Conservation (phyloP, 2,797 vertebrate genomes). For the Pseudocheirus occidentalis region DNA sequence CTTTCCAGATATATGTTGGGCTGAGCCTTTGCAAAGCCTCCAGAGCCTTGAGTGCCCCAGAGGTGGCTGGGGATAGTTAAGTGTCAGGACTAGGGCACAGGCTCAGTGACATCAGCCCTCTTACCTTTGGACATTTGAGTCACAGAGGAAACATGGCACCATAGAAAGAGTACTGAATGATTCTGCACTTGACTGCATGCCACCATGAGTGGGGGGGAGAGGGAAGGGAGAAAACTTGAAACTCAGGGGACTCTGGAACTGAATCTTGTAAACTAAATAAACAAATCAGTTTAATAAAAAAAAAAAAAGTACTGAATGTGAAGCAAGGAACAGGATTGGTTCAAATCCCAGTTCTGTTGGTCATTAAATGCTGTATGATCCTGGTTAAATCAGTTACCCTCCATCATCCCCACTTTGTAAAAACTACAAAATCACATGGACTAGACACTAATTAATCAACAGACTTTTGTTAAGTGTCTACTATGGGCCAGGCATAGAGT, state of each 20-base stretch:
- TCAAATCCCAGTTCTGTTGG: not conserved
- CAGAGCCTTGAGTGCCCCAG: slow-evolving; percentile 1
- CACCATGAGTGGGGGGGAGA: too few relatives aligned
- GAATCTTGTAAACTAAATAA: too few relatives aligned
- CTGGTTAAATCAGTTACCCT: not conserved
- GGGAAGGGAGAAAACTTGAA: too few relatives aligned
- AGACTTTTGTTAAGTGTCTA: slow-evolving; percentile 1
- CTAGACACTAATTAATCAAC: not conserved
- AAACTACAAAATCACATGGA: not conserved
- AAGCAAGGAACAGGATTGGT: not conserved
- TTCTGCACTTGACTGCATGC: too few relatives aligned
- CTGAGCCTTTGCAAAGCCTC: slow-evolving; percentile 75
- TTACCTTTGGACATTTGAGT: not conserved
- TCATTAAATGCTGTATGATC: not conserved
- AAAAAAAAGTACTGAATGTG: not conserved
- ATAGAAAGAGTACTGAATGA: not conserved
- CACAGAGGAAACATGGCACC: not conserved
- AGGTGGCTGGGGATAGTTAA: not conserved
- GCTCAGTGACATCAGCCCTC: not conserved
- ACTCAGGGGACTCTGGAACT: too few relatives aligned
- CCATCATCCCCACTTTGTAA: not conserved
- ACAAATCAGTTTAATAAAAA: too few relatives aligned
- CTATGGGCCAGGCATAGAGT: not conserved
- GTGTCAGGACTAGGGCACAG: not conserved
- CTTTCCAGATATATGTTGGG: slow-evolving; percentile 78